Base-by-base conservation (phyloP, 2,888 invertebrate species). In the Zootermopsis nevadensis region DNA sequence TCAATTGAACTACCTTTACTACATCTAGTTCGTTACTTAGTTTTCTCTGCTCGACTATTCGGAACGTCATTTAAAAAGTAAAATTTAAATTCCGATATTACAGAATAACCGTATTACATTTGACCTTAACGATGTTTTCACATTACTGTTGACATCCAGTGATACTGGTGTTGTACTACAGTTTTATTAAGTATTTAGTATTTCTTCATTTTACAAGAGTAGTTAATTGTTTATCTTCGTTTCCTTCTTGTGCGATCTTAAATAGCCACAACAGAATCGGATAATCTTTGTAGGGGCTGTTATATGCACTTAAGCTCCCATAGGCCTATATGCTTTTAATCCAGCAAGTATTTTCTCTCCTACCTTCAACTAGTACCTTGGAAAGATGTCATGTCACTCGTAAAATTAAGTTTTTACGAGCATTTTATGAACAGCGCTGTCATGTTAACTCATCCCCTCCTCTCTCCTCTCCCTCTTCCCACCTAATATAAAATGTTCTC, bases 361-460 rank as follows among this genome's bases (percentile, higher is more conserved):
- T 53, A 48, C 42, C 77, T 38, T 38, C 72, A 77, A 53, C 79
- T 77, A 55, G 79, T 77, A 55, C 83, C 72, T 53, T 89, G 89
- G 89, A 89, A 89, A 89, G 89, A 89, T 89, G 89, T 89, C 89
- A 89, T 88, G 88, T 88, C 88, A 88, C 89, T 89, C 89, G 88
- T 89, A 89, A 89, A 89, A 89, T 89, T 89, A 89, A 89, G 88
- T 89, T 89, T 89, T 89, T 89, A 89, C 89, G 89, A 89, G 88
- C 88, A 87, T 89, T 89, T 89, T 89, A 89, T 89, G 89, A 89
- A 88, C 88, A 82, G 82, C 84, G 79, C 82, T 84, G 84, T 84
- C 84, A 84, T 82, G 84, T 84, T 72, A 74, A 74, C 55, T 74
- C 67, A 69, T 53, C 31, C 82, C 82, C 33, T 76, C 72, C 60